These are phyloP conservation scores for Junonia oenone DNA, from an alignment of 2,888 invertebrate genomes.

Conservation along the genomic window DNA sequence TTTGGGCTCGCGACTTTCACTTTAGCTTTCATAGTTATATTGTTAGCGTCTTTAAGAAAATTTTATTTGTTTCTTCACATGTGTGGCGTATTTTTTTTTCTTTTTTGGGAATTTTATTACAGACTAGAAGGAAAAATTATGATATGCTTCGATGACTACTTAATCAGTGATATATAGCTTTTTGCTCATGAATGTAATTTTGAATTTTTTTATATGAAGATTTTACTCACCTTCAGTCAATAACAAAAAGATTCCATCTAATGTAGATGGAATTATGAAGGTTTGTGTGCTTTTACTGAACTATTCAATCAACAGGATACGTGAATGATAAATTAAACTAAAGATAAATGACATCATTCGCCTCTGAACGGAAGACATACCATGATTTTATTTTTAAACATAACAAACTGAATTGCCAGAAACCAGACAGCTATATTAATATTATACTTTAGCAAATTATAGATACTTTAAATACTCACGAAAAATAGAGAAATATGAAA, in stretches of 20 bases:
- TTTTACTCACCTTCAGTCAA: no score
- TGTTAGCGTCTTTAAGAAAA: not conserved
- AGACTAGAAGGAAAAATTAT: no score
- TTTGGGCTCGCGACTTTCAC: slow-evolving; percentile 10
- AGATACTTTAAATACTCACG: not conserved
- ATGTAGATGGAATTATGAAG: not conserved
- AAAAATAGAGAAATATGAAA: not conserved
- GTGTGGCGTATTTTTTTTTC: not conserved
- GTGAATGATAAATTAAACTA: slow-evolving; percentile 35
- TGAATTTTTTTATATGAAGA: no score
- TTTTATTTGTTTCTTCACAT: not conserved
- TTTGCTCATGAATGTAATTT: no score
- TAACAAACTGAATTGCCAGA: not conserved
- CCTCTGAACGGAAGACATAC: not conserved
- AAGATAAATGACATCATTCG: slow-evolving; percentile 35
- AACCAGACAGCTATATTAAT: not conserved
- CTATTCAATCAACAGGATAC: slow-evolving; percentile 31
- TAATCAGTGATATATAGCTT: no score
- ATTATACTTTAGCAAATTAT: no score
- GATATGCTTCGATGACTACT: no score
- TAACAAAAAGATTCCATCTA: not conserved
- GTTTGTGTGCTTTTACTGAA: not conserved
- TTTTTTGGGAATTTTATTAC: no score
- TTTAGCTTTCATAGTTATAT: slow-evolving; percentile 13
- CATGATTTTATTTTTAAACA: slow-evolving; percentile 2